Base-by-base conservation (phyloP, 2,888 invertebrate species). In the Ommatoiulus sabulosus region DNA sequence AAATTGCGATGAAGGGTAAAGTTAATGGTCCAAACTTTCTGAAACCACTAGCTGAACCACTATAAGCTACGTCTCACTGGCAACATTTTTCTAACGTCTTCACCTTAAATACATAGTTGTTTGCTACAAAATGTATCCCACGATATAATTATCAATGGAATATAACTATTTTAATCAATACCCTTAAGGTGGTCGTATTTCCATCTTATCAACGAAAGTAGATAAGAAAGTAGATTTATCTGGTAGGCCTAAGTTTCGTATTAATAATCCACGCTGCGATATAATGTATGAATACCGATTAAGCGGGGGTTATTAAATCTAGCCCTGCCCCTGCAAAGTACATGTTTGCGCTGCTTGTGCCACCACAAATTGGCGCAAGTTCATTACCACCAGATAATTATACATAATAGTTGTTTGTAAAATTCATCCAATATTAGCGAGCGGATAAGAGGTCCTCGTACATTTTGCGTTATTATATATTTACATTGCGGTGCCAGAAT, bases 261-360 rank as follows among this genome's bases (percentile, higher is more conserved):
- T 46, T 10, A 46, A 46, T 46, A 46, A 46, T 46, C 46, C 46
- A 46, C 3, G 46, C 3, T 46, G 7, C 7, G 46, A 35, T 35
- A 35, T 35, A 35, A 0, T 35, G 35, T 35, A 35, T 35, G 35
- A 35, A 35, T 35, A 35, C 35, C 35, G 35, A 63, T n/a, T 17
- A 63, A 63, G 20, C n/a, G 17, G 20, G 63, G 63, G n/a, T n/a
- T 63, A 63, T 63, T 63, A 63, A 63, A 63, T 63, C n/a, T 63
- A 63, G 1, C 20, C n/a, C n/a, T n/a, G 17, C 63, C 20, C n/a
- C n/a, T n/a, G 17, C n/a, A 63, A 63, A n/a, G n/a, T n/a, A 7
- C 6, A 35, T 35, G 35, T 24, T 24, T 72, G 20, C 72, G 7
- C 6, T 7, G 6, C 6, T 3, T 6, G 20, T 24, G 7, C 20